phyloP scores from a whole-genome alignment of 2,797 vertebrate species.

The Setipinna tenuifilis region DNA sequence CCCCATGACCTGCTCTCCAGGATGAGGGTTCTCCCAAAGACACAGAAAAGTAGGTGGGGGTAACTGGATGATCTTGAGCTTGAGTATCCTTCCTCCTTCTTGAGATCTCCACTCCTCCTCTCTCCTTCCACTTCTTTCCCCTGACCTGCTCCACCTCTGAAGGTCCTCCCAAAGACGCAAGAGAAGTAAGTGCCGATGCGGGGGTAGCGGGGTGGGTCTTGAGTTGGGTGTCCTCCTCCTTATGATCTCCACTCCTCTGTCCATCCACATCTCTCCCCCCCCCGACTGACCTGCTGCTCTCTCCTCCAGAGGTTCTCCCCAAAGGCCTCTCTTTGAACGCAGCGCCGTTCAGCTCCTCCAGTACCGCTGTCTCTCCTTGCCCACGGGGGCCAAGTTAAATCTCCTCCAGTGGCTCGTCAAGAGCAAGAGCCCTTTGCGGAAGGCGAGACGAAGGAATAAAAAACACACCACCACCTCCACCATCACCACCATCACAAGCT shows the following conservation, averaged over 20 bases:
- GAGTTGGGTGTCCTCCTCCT: too few relatives aligned
- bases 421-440: conserved; percentile 86
- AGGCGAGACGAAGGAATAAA: conserved; percentile 64
- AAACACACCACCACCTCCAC: conserved; percentile 49
- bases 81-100: background rate
- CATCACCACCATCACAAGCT: conserved; percentile 29
- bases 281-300: background rate
- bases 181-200: too few relatives aligned
- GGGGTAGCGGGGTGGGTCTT: too few relatives aligned
- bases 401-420: conserved; percentile 89
- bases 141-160: background rate
- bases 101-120: background rate
- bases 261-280: too few relatives aligned
- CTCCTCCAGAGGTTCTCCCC: background rate
- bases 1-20: too few relatives aligned
- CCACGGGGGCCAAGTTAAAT: conserved; percentile 78
- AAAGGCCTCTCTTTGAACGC: too few relatives aligned
- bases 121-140: background rate
- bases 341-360: background rate
- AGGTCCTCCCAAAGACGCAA: too few relatives aligned
- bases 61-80: background rate
- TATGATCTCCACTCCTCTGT: too few relatives aligned
- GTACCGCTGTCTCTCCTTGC: conserved; percentile 49
- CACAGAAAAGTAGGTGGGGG: conserved; percentile 41
- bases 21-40: too few relatives aligned